Evolutionary conservation across 1,140 invertebrate species (phyloP).

Genomic region (Metopolophium dirhodum): DNA sequence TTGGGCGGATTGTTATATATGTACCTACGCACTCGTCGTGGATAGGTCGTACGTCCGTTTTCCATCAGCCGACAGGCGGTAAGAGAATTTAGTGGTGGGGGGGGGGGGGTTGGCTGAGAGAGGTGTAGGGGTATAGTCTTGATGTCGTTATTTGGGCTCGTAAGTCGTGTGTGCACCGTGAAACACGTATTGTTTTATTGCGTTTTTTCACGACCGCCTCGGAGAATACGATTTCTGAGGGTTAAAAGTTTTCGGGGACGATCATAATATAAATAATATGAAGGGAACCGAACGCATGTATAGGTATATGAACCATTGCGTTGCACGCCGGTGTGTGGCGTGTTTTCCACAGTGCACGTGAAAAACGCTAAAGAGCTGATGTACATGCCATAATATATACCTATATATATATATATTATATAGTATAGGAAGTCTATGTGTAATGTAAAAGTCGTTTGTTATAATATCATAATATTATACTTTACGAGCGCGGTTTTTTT

Average conservation of each 20-base stretch:
- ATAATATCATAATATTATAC: not conserved
- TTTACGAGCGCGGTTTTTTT: not conserved
- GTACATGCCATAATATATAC: not conserved
- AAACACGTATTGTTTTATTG: slow-evolving; percentile 23
- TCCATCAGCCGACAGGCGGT: not conserved
- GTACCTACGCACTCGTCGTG: no score
- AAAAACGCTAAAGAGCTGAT: not conserved
- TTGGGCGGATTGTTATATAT: not conserved
- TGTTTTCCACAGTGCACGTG: not conserved
- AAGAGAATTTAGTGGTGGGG: no score
- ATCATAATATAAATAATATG: not conserved
- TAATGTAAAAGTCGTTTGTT: slow-evolving; percentile 18
- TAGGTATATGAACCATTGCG: not conserved
- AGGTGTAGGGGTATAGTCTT: not conserved
- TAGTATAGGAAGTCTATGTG: not conserved
- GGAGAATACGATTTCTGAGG: slow-evolving; percentile 16
- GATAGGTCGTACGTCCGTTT: not conserved
- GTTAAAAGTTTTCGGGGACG: slow-evolving; percentile 13
- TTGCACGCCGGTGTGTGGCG: not conserved
- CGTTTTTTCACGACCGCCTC: slow-evolving; percentile 32
- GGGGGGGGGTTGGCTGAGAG: no score
- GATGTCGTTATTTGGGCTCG: not conserved
- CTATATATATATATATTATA: no score
- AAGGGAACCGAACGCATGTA: not conserved
- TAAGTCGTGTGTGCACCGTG: not conserved